phyloP scores from a whole-genome alignment of 2,797 vertebrate genomes.

The Sus cebifrons region DNA sequence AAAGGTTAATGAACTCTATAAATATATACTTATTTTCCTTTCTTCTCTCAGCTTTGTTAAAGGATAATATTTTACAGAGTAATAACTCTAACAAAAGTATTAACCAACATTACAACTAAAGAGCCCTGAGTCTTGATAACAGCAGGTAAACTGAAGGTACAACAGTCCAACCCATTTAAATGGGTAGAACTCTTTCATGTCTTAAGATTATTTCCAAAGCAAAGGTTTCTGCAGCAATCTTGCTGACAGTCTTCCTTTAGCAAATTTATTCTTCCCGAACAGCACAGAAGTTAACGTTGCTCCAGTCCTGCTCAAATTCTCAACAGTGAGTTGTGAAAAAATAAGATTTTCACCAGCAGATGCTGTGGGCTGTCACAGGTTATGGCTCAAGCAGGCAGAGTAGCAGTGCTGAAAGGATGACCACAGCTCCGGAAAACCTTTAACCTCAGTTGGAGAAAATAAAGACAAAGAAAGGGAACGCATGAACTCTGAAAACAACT shows the following conservation, averaged over 20 bases:
- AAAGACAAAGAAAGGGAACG: slow-evolving; percentile 22
- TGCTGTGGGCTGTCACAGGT: background rate
- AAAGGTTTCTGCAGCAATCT: slow-evolving; percentile 59
- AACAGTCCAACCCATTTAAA: slow-evolving; percentile 2
- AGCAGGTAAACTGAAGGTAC: background rate
- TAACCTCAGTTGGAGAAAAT: slow-evolving; percentile 50
- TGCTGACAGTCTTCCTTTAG: slow-evolving; percentile 14
- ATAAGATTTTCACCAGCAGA: slow-evolving; percentile 16
- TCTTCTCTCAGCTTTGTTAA: slow-evolving; percentile 43
- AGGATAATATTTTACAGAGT: background rate
- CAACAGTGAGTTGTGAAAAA: slow-evolving; percentile 50
- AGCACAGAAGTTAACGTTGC: slow-evolving; percentile 46
- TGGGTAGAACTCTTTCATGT: background rate
- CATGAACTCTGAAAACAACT: slow-evolving; percentile 52
- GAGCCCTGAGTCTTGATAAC: background rate
- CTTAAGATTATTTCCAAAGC: slow-evolving; percentile 54
- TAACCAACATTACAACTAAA: slow-evolving; percentile 22
- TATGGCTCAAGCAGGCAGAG: background rate
- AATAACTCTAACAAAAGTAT: slow-evolving; percentile 36
- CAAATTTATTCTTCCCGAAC: slow-evolving; percentile 21
- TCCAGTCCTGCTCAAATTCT: slow-evolving; percentile 46
- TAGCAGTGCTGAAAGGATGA: background rate
- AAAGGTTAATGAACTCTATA: background rate
- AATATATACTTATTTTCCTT: background rate
- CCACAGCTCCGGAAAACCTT: background rate